Conservation (phyloP, 2,113 vertebrate species). For the Circaetus cinerascens region DNA sequence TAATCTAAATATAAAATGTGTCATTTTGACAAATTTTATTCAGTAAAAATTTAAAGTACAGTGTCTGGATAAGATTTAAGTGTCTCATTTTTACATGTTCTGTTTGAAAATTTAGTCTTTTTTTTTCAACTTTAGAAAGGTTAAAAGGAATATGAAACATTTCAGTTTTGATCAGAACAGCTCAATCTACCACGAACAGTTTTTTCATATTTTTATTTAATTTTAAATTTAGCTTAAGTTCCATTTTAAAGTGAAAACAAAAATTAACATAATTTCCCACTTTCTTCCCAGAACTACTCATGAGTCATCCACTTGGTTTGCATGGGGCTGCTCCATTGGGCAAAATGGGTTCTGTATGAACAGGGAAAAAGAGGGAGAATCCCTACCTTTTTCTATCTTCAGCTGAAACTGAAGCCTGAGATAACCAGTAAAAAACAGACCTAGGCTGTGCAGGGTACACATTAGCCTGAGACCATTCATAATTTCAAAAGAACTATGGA, state of each 20-base stretch:
- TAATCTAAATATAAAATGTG: background rate
- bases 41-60: background rate
- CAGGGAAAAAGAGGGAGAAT: background rate
- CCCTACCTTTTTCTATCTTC: background rate
- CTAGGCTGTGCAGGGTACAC: background rate
- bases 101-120: background rate
- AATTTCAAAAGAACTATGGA: background rate
- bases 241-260: background rate
- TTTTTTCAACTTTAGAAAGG: background rate
- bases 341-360: background rate
- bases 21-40: constrained; percentile 23
- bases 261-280: background rate
- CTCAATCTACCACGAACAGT: background rate
- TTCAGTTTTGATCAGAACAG: background rate
- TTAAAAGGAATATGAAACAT: background rate
- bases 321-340: background rate
- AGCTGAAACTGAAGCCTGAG: background rate
- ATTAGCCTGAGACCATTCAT: background rate
- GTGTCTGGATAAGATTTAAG: background rate
- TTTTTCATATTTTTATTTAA: background rate
- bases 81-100: background rate
- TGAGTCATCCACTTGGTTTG: background rate
- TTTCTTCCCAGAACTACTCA: background rate
- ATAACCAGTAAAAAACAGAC: background rate
- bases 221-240: background rate